Conservation (phyloP, 2,797 vertebrate genomes). For the Pseudochirops cupreus region DNA sequence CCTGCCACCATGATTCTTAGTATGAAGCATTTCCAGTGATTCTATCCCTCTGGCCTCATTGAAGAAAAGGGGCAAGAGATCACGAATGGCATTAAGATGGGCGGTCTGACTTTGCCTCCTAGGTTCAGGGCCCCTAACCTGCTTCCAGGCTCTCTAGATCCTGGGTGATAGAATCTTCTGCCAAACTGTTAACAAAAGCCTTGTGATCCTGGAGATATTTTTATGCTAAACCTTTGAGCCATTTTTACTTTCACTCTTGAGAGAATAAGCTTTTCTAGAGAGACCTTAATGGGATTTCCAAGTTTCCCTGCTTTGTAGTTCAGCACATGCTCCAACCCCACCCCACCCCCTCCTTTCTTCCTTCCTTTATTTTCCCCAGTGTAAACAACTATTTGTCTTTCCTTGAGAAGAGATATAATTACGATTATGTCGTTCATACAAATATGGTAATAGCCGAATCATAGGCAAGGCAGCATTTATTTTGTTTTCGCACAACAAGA, state of each 20-base stretch:
- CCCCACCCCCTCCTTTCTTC: conserved; percentile 50
- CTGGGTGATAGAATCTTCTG: background rate
- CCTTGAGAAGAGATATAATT: conserved; percentile 1
- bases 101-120: background rate
- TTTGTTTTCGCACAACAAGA: conserved; percentile 7
- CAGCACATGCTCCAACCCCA: background rate
- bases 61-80: background rate
- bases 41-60: background rate
- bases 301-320: background rate
- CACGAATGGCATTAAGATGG: background rate
- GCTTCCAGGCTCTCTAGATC: background rate
- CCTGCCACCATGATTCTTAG: background rate
- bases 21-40: background rate
- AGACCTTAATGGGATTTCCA: accelerated
- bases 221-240: background rate
- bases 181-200: background rate
- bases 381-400: background rate
- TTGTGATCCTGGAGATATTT: background rate
- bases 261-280: conserved; percentile 15
- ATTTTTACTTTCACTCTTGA: background rate
- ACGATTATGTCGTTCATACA: conserved; percentile 47
- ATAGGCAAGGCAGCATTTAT: background rate
- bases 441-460: background rate
- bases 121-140: background rate
- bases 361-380: conserved; percentile 29